A percentile compares a stretch with the other conserved stretches of the same genome.
phyloP scores from a whole-genome alignment of 2,888 invertebrate species.

The Digitonthophagus gazella region DNA sequence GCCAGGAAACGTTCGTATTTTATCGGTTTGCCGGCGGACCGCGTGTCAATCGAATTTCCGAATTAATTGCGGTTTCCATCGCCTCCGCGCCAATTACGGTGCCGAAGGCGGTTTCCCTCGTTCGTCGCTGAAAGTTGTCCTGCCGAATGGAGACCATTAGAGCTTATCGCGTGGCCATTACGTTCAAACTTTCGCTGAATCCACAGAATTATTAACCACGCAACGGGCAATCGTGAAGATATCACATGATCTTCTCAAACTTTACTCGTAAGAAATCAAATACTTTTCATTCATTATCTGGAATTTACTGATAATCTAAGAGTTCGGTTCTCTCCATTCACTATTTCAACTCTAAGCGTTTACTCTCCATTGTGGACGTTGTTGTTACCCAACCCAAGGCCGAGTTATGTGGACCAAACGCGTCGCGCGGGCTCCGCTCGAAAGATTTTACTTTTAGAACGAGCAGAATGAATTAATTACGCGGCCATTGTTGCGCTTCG shows the following conservation, averaged over 20 bases:
- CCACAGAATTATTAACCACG: not conserved
- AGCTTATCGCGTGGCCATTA: not conserved
- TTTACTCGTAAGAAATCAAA: too few species aligned
- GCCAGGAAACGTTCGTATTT: not conserved
- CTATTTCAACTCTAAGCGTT: too few species aligned
- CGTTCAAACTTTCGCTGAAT: not conserved
- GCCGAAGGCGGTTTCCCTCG: not conserved
- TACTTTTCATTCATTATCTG: too few species aligned
- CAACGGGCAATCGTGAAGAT: not conserved
- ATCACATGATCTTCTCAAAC: not conserved
- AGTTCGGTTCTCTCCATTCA: too few species aligned
- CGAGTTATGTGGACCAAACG: not conserved
- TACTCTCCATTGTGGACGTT: not conserved
- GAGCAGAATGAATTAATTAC: slow-evolving; percentile 13
- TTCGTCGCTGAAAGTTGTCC: not conserved
- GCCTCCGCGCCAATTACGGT: not conserved
- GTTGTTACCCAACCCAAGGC: not conserved
- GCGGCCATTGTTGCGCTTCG: slow-evolving; percentile 4
- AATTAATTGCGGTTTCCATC: not conserved
- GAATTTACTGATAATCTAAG: too few species aligned
- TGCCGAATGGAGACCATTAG: not conserved
- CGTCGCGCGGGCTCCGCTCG: not conserved
- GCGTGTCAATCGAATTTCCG: not conserved
- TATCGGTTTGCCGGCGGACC: not conserved
- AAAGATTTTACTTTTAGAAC: slow-evolving; percentile 10